Evolutionary conservation across 2,797 vertebrate species (phyloP), one percentile per base, ranked within the genome.

Genomic region (Fistularia tabacaria): DNA sequence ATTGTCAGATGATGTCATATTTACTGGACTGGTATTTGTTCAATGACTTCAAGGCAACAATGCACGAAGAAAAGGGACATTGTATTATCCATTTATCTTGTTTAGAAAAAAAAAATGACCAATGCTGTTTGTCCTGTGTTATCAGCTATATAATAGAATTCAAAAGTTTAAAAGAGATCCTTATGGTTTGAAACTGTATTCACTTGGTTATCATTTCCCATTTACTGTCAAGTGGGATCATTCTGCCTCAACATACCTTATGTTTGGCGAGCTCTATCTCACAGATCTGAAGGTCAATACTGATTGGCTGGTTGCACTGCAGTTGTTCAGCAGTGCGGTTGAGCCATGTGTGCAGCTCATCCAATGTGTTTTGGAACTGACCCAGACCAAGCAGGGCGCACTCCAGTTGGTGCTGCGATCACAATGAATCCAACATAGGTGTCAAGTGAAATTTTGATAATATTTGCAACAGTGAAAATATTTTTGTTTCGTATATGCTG

Each of bases 181-280:
- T 2, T 5, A 25, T 25, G 25, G 25, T 25, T 25, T 25, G 25
- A 25, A 25, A 5, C 25, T 25, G 5, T 25, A 3, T 5, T 25
- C 25, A 25, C 25, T 3, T 3, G 25, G 25, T 5, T 25, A 25
- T 25, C 25, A 25, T 25, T 25, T 25, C 25, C 25, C 25, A 25
- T 25, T 25, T 25, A 10, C 8, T 43, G 3, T n/a, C n/a, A 9
- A 46, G 37, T 5, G 43, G 7, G 14, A 9, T 45, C 38, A 54
- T 55, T 9, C 25, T n/a, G 39, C 8, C 7, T 53, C 3, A 15
- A 69, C 74, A 14, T 46, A 95, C 94, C 92, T 92, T 94, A 84
- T 95, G 94, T 76, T 95, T 96, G 59, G 94, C 94, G 83, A 96
- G 86, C 82, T 95, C 91, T 45, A 96, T 94, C 84, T 96, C 94